These are phyloP conservation scores for Drosophila kuntzei DNA, from an alignment of 2,888 invertebrate genomes.

Conservation along the genomic window DNA sequence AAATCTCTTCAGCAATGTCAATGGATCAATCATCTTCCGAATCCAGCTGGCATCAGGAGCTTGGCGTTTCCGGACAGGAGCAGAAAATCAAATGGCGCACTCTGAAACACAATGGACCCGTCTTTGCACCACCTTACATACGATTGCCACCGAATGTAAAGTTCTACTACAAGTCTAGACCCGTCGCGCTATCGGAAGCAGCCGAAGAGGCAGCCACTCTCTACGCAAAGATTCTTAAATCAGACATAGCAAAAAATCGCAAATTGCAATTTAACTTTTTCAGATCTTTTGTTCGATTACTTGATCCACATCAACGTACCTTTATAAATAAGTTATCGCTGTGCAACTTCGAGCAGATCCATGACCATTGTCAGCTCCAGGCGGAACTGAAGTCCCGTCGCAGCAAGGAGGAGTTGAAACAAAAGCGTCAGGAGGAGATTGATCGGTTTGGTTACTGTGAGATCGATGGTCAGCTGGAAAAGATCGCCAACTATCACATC, in stretches of 20 bases:
- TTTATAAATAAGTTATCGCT: not conserved
- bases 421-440: not conserved
- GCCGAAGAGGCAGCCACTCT: not conserved
- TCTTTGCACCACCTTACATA: not conserved
- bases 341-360: not conserved
- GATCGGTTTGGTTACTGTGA: conserved; percentile 3
- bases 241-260: not conserved
- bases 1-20: not conserved
- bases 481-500: not conserved
- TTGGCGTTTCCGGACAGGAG: not conserved
- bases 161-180: not conserved
- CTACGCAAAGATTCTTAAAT: not conserved
- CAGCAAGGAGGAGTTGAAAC: not conserved
- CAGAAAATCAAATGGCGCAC: conserved; percentile 2
- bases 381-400: not conserved
- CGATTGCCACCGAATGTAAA: not conserved
- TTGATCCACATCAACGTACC: not conserved
- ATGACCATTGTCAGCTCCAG: not conserved
- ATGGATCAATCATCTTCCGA: not conserved
- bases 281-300: not conserved
- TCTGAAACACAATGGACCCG: not conserved
- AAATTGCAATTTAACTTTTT: not conserved
- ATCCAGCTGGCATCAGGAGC: conserved; percentile 5
- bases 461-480: conserved; percentile 6
- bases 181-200: not conserved